Evolutionary conservation across 2,888 invertebrate species (phyloP), one percentile per base, ranked within the genome.

Genomic region (Plutella xylostella): DNA sequence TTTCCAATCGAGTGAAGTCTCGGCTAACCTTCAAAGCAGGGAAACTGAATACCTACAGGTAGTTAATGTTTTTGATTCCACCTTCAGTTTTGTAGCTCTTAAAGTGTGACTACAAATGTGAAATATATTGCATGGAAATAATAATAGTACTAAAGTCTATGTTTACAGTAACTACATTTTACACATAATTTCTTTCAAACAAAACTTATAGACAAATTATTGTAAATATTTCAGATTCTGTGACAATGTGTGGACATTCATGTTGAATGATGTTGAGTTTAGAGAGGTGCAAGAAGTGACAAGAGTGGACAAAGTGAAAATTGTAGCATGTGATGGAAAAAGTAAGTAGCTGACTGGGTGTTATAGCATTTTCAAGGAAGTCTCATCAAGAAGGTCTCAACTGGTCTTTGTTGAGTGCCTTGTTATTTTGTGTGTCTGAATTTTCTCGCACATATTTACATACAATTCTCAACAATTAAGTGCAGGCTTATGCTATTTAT

Each of bases 211-310:
- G 4, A 9, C 15, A 33, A n/a, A 5, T 15, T 33, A n/a, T n/a
- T n/a, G n/a, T n/a, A n/a, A n/a, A n/a, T 47, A 21, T 33, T 85
- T 41, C 61, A 85, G 99, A 63, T 99, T 99, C 83, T 99, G 99
- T 87, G 99, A 99, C 86, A 99, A 99, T 84, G 99, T 99, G 1
- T 99, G 99, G 99, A 99, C 99, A 5, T 96, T 99, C 65, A 96
- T 99, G 89, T 86, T 99, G 59, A 97, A 97, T 66, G 95, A 98
- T 80, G 98, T 98, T 7, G 98, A 98, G 72, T 98, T 98, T 67
- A 87, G 96, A 56, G 98, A 98, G 75, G 93, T 96, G 0, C 94
- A 96, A 65, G 96, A 97, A 69, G 90, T 96, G 51, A 93, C 93
- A 11, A 92, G 92, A 77, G 94, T 96, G 42, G 95, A 96, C 65